Conservation (phyloP, 2,113 vertebrate genomes). For the Corydoras sp. region DNA sequence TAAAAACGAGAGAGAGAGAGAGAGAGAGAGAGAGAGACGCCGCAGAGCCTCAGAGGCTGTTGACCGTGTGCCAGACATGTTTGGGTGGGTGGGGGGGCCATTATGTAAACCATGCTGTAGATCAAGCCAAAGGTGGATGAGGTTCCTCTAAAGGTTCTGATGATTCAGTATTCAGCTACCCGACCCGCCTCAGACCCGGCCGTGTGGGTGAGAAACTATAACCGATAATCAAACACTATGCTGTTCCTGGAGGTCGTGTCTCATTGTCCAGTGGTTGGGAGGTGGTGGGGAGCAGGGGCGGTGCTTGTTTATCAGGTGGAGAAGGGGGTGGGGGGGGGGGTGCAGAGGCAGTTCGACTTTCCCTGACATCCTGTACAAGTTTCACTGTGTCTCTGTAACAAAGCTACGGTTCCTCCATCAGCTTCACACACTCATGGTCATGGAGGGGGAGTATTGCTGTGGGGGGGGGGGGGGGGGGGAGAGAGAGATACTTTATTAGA, state of each 20-base stretch:
- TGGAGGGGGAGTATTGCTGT: constrained; percentile 94
- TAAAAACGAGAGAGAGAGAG: not conserved
- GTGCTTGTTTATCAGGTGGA: constrained; percentile 41
- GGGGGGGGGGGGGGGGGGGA: constrained; percentile 38
- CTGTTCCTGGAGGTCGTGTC: constrained; percentile 24
- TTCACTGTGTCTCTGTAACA: constrained; percentile 74
- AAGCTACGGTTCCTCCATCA: constrained; percentile 55
- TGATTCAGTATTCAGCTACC: not conserved
- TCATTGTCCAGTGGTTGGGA: constrained; percentile 10
- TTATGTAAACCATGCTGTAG: constrained; percentile 43
- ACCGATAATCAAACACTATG: not conserved
- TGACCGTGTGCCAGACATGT: constrained; percentile 17
- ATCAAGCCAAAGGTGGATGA: constrained; percentile 19
- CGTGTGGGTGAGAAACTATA: not conserved
- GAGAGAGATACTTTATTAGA: not conserved
- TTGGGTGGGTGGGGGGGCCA: constrained; percentile 55
- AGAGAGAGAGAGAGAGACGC: not conserved
- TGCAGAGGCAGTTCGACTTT: constrained; percentile 54
- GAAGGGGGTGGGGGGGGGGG: constrained; percentile 56
- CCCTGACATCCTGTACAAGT: constrained; percentile 64
- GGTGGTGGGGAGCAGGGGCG: constrained; percentile 29
- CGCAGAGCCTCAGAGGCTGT: constrained; percentile 10
- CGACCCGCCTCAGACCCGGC: not conserved
- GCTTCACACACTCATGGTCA: constrained; percentile 99
- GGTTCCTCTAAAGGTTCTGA: constrained; percentile 14